Base-by-base conservation (phyloP, 1,140 invertebrate species). In the Fopius arisanus region DNA sequence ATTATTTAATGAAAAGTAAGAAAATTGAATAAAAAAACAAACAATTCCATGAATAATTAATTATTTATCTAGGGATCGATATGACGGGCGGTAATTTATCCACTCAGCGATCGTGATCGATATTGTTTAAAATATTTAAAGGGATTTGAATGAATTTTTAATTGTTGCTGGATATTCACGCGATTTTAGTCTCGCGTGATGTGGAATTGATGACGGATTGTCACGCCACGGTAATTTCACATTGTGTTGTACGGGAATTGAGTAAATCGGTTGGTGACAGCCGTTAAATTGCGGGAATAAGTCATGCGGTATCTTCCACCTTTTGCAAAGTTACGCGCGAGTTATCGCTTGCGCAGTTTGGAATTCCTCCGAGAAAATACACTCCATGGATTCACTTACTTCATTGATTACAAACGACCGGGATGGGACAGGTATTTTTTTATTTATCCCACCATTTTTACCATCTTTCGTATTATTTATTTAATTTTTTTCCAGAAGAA, bases 301-400 rank as follows among this genome's bases (percentile, higher is more conserved):
- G 78, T 63, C 72, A 19, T 78, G 75, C 69, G 75, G 16, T 81
- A 81, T 43, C 69, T 70, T 59, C 77, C 79, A 0, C 54, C 78
- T 0, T 21, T 43, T 1, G 16, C 23, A 1, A 59, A 76, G 10
- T 16, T 83, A n/a, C 54, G 12, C 5, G 28, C 7, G 10, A 84
- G 81, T 68, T 71, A 83, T 0, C 73, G 71, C 1, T 62, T 69
- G 23, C 70, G 82, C 7, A 66, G 74, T 19, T 81, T 76, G 37
- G 81, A 83, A 54, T 83, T 74, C 76, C 28, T 83, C 5, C 67
- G 76, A 0, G 79, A 82, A 40, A 83, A 80, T 59, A 78, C 72
- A n/a, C 78, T 84, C 10, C 79, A 81, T 63, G 82, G 79, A 41
- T 43, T 84, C 19, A 68, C 72, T 16, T 83, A 83, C 63, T 75